Base-by-base conservation (phyloP, 2,113 vertebrate species). In the Coregonus clupeaformis region DNA sequence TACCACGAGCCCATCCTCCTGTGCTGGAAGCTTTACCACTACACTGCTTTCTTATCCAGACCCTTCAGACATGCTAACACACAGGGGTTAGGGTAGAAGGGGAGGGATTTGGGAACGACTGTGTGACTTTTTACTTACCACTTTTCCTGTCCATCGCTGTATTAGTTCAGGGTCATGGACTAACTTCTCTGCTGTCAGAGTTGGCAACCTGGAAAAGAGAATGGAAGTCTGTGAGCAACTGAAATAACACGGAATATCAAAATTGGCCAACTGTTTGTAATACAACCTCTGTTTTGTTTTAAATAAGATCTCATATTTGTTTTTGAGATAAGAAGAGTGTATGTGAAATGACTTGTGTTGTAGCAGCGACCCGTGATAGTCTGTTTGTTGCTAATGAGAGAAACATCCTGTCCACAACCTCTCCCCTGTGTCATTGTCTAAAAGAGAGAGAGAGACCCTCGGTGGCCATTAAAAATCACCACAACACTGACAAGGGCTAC, bases 101-200 rank as follows among this genome's bases (percentile, higher is more conserved):
- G 36, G 36, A 42, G 9, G 36, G 36, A 42, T 42, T 42, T 42
- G 36, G 36, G 36, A 42, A 42, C 36, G 36, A 42, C 36, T 42
- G n/a, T 74, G 27, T 81, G 49, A 74, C 47, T 36, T 29, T 71
- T 69, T 25, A 76, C 94, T 75, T 95, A 98, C 97, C 96, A 84
- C 94, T 94, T 86, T 94, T 93, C 91, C 94, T 96, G 92, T 99
- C 97, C 97, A 99, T 98, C 85, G 80, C 92, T 87, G 85, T 85
- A 83, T 74, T 78, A 69, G 82, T 85, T 89, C 82, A 91, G 83
- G 91, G 87, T 92, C 92, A 93, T 93, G 77, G 89, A 91, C 84
- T 87, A 89, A 81, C 82, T 87, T 84, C 78, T 79, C 69, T 82
- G 78, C 77, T 82, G 79, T 86, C 84, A 85, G 82, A 86, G 77